phyloP scores from a whole-genome alignment of 1,140 invertebrate species.

The Gryllus bimaculatus region DNA sequence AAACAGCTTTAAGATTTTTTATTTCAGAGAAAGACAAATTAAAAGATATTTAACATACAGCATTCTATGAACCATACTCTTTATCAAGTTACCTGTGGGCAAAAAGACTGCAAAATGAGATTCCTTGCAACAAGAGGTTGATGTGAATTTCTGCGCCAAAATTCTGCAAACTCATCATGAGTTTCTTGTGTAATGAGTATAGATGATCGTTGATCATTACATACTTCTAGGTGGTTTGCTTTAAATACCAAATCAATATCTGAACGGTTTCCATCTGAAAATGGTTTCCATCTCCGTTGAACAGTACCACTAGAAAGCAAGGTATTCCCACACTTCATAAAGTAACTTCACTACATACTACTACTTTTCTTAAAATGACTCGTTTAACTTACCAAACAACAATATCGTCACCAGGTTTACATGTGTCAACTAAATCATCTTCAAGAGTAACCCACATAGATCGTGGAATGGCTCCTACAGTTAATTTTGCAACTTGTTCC shows the following conservation, averaged over 20 bases:
- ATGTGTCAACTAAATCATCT: slow-evolving; percentile 77
- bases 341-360: neutral
- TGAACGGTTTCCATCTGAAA: slow-evolving; percentile 45
- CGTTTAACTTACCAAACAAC: slow-evolving; percentile 56
- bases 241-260: slow-evolving; percentile 62
- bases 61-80: neutral
- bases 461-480: slow-evolving; percentile 62
- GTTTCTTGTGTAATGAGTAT: slow-evolving; percentile 57
- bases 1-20: too few relatives aligned
- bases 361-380: neutral
- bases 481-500: slow-evolving; percentile 63
- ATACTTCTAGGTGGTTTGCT: slow-evolving; percentile 64
- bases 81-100: slow-evolving; percentile 55
- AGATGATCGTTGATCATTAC: slow-evolving; percentile 53
- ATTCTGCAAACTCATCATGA: slow-evolving; percentile 58
- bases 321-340: neutral
- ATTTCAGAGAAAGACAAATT: too few relatives aligned
- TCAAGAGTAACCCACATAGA: slow-evolving; percentile 71
- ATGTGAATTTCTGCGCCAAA: slow-evolving; percentile 58
- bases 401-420: slow-evolving; percentile 83
- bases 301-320: slow-evolving; percentile 58
- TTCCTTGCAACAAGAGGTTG: slow-evolving; percentile 62
- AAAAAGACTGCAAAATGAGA: slow-evolving; percentile 70
- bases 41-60: too few relatives aligned
- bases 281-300: slow-evolving; percentile 58